These are phyloP conservation scores for Coturnix japonica DNA, from an alignment of 2,113 vertebrate species.

Conservation along the genomic window DNA sequence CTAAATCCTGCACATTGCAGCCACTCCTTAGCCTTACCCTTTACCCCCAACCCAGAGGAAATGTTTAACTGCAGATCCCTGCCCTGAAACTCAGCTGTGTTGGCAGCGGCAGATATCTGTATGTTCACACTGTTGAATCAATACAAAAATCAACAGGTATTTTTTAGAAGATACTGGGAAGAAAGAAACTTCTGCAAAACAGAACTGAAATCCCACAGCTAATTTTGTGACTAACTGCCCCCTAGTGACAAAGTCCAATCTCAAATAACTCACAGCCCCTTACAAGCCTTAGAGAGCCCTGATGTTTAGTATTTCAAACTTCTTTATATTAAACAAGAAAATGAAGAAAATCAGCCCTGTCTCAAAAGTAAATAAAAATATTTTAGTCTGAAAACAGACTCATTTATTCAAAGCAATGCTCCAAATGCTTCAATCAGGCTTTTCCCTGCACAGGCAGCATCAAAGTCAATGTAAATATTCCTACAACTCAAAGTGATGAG, in stretches of 20 bases:
- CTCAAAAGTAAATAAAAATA: not conserved
- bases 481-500: not conserved
- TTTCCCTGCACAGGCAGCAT: not conserved
- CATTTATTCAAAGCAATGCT: not conserved
- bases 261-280: slow-evolving; percentile 4
- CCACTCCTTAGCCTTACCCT: not conserved
- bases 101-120: not conserved
- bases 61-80: not conserved
- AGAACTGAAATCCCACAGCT: not conserved
- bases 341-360: not conserved
- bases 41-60: not conserved
- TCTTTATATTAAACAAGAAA: not conserved
- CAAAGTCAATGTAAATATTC: not conserved
- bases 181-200: not conserved
- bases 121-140: not conserved
- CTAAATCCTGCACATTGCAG: not conserved
- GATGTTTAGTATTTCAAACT: not conserved
- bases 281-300: not conserved
- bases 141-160: not conserved
- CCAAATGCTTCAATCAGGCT: not conserved
- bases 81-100: not conserved
- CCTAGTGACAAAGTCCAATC: slow-evolving; percentile 76
- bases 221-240: slow-evolving; percentile 79
- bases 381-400: not conserved
- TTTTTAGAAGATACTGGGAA: slow-evolving; percentile 20